Percentiles rank a stretch among this genome's conserved stretches.
Conservation (phyloP, 1,140 invertebrate species). For the Drosophila paulistorum region DNA sequence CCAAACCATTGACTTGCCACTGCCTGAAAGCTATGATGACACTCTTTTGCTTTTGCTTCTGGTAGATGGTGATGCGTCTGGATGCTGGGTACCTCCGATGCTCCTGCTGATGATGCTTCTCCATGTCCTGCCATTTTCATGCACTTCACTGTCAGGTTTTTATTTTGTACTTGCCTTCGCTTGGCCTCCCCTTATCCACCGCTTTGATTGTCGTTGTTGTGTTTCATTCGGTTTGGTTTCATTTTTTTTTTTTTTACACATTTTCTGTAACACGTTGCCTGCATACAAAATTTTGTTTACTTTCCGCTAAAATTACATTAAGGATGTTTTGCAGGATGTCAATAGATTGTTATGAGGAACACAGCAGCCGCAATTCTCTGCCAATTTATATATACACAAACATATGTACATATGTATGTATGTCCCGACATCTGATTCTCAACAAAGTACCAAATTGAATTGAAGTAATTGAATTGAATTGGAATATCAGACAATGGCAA, state of each 20-base stretch:
- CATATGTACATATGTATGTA: conserved; percentile 13
- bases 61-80: conserved; percentile 11
- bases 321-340: conserved; percentile 81
- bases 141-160: conserved; percentile 39
- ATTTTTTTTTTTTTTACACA: conserved; percentile 45
- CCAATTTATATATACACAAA: conserved; percentile 40
- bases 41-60: conserved; percentile 17
- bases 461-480: conserved; percentile 67
- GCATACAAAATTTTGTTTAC: conserved; percentile 80
- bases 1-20: conserved; percentile 53
- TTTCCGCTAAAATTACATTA: conserved; percentile 81
- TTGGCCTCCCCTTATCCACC: neutral
- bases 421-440: conserved; percentile 45
- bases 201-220: neutral
- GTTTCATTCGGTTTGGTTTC: conserved; percentile 10
- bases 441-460: conserved; percentile 56
- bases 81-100: conserved; percentile 19
- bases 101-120: conserved; percentile 23
- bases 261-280: conserved; percentile 58
- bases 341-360: conserved; percentile 76
- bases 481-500: conserved; percentile 14
- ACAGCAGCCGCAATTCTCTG: conserved; percentile 16
- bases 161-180: conserved; percentile 26
- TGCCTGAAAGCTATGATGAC: conserved; percentile 38
- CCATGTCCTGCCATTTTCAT: conserved; percentile 29